phyloP scores from a whole-genome alignment of 2,113 vertebrate species.

The human (Homo sapiens) region GRCh38 chr2:81717501-81718000 shows the following conservation, averaged over 20 bases:
- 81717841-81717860: neutral
- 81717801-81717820: neutral
- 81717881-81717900: fast-evolving
- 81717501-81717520: neutral
- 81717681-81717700: neutral
- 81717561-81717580: neutral
- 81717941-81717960: neutral
- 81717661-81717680: neutral
- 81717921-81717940: neutral
- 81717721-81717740: neutral
- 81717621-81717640: neutral
- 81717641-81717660: neutral
- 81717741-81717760: neutral
- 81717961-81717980: neutral
- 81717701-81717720: neutral
- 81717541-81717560: neutral
- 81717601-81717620: neutral
- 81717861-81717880: neutral
- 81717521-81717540: neutral
- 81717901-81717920: neutral
- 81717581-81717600: neutral
- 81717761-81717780: neutral
- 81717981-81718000: neutral
- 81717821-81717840: neutral
- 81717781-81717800: neutral